Percentiles rank a stretch among this genome's conserved stretches.
Conservation (phyloP, 2,797 vertebrate genomes). For the Xenops minutus region DNA sequence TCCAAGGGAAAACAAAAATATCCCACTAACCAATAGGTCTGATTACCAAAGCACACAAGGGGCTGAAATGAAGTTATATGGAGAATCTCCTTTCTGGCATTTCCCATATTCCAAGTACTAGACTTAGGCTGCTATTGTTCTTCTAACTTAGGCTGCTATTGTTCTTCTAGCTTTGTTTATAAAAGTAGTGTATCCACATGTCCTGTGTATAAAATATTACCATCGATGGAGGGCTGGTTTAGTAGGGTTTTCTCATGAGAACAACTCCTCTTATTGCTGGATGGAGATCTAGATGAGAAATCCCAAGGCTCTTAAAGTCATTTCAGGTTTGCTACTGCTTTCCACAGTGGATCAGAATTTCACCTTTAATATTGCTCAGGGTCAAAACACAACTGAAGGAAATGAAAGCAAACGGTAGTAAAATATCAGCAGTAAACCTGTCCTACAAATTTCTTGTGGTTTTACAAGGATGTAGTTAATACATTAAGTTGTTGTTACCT, state of each 20-base stretch:
- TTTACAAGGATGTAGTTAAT: conserved; percentile 56
- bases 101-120: not conserved
- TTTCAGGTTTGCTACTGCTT: not conserved
- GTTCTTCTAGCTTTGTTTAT: not conserved
- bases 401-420: conserved; percentile 26
- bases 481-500: conserved; percentile 51
- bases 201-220: not conserved
- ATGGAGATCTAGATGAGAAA: not conserved
- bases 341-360: not conserved
- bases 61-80: not conserved
- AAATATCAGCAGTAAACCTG: conserved; percentile 57
- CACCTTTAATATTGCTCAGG: not conserved
- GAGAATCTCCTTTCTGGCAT: not conserved
- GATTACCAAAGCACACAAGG: not conserved
- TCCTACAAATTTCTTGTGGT: conserved; percentile 46
- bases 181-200: not conserved
- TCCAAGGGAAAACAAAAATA: not conserved
- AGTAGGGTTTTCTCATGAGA: not conserved
- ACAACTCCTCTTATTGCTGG: not conserved
- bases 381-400: conserved; percentile 11
- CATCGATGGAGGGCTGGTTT: not conserved
- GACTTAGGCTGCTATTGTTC: not conserved
- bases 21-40: not conserved
- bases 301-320: conserved; percentile 4
- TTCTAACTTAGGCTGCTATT: not conserved